Evolutionary conservation across 1,140 invertebrate species (phyloP).

Genomic region (Scaptodrosophila lebanonensis): DNA sequence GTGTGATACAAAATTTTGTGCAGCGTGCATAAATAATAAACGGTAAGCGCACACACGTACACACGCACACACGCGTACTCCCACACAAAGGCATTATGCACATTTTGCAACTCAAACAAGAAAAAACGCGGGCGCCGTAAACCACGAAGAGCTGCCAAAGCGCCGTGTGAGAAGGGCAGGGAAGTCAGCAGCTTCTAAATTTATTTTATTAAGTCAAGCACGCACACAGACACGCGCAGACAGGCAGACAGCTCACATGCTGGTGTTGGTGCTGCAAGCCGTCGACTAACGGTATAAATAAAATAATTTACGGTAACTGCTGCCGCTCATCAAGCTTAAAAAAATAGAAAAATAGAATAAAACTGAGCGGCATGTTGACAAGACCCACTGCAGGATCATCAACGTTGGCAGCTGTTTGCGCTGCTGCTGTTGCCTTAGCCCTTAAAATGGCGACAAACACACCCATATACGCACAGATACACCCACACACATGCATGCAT

Average conservation of each 20-base stretch:
- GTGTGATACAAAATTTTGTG: slow-evolving; percentile 71
- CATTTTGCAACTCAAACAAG: slow-evolving; percentile 63
- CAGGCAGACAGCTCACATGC: slow-evolving; percentile 11
- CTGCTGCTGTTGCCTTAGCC: slow-evolving; percentile 28
- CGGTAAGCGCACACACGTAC: slow-evolving; percentile 36
- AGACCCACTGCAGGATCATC: slow-evolving; percentile 67
- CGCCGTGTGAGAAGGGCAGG: slow-evolving; percentile 1
- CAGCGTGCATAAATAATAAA: slow-evolving; percentile 74
- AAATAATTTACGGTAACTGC: slow-evolving; percentile 75
- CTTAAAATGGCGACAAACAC: slow-evolving; percentile 41
- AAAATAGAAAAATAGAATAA: slow-evolving; percentile 17
- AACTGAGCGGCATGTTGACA: slow-evolving; percentile 57
- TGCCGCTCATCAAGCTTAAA: slow-evolving; percentile 64
- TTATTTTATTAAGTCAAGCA: slow-evolving; percentile 76
- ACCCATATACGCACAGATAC: too few relatives aligned
- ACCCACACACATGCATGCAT: too few relatives aligned
- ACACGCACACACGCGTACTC: slow-evolving; percentile 15
- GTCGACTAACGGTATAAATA: slow-evolving; percentile 65
- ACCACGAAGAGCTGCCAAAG: background rate
- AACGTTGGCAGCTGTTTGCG: slow-evolving; percentile 27
- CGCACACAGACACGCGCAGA: slow-evolving; percentile 56
- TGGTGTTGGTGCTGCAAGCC: slow-evolving; percentile 2
- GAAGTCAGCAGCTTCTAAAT: slow-evolving; percentile 62
- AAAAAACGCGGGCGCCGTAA: slow-evolving; percentile 1
- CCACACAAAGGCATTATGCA: slow-evolving; percentile 53